Evolutionary conservation across 2,888 invertebrate species (phyloP).

Genomic region (Dynastes hyllus): DNA sequence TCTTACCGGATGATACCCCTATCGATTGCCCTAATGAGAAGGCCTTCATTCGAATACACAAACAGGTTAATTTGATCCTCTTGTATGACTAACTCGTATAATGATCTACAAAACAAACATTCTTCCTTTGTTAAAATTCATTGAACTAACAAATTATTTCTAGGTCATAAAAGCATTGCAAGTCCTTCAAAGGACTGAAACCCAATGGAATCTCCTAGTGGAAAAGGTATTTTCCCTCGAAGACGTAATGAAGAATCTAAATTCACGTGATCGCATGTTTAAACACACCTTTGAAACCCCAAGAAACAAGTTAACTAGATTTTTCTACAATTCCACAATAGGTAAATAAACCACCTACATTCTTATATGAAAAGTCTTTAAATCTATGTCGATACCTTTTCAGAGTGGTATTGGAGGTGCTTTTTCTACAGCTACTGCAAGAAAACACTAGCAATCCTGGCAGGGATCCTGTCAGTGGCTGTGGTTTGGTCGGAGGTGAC

Average conservation of each 20-base stretch:
- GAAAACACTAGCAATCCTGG: constrained; percentile 81
- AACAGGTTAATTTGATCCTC: constrained; percentile 77
- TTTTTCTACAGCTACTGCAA: constrained; percentile 84
- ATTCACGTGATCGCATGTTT: constrained; percentile 75
- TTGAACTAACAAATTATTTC: constrained; percentile 51
- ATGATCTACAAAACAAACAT: too few species aligned
- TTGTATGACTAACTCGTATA: too few species aligned
- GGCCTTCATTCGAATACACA: constrained; percentile 91
- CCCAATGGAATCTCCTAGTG: constrained; percentile 93
- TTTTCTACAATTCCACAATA: constrained; percentile 79
- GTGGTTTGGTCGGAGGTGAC: constrained; percentile 99
- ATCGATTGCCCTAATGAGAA: constrained; percentile 85
- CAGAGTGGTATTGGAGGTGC: constrained; percentile 99
- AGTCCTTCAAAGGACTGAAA: constrained; percentile 93
- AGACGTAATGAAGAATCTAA: constrained; percentile 88
- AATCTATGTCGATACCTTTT: constrained; percentile 59
- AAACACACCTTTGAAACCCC: constrained; percentile 82
- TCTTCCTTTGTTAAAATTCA: constrained; percentile 33
- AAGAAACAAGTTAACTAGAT: constrained; percentile 75
- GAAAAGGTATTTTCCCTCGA: constrained; percentile 88
- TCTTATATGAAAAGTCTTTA: background rate
- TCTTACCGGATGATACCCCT: constrained; percentile 75
- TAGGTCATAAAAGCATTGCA: constrained; percentile 91
- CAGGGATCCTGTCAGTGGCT: constrained; percentile 86
- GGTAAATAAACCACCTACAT: constrained; percentile 70